Evolutionary conservation across 2,113 vertebrate genomes (phyloP).

Genomic region (Porphyrio hochstetteri): DNA sequence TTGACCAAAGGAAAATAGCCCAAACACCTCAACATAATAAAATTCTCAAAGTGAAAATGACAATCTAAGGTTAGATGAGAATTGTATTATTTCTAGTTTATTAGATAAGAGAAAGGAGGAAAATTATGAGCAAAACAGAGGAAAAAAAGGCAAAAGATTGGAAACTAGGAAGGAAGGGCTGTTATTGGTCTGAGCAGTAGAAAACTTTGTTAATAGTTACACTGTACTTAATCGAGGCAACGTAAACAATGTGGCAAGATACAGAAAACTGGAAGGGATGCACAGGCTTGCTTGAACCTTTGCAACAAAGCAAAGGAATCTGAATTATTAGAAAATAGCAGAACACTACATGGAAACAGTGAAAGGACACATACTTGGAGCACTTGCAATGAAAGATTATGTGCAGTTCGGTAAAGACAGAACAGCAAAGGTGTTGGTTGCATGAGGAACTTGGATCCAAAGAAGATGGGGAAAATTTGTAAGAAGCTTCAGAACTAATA

Average conservation of each 20-base stretch:
- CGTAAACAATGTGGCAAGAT: accelerated
- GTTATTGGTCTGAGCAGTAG: background rate
- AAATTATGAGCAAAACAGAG: background rate
- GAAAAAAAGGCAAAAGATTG: background rate
- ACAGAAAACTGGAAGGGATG: background rate
- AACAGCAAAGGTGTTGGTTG: background rate
- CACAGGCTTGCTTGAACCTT: background rate
- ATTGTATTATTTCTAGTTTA: background rate
- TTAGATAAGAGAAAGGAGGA: background rate
- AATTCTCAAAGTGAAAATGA: background rate
- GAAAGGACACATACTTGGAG: background rate
- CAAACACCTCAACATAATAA: background rate
- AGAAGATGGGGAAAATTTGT: background rate
- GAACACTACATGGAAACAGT: background rate
- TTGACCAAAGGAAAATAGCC: too few species aligned
- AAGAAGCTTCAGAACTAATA: background rate
- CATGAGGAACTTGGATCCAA: background rate
- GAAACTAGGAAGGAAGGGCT: background rate
- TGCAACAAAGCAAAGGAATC: background rate
- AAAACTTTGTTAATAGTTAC: background rate
- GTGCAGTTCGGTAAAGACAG: background rate
- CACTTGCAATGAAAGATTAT: background rate
- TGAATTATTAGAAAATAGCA: background rate
- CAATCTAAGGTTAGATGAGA: background rate
- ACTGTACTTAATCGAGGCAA: background rate